Percentiles rank a stretch among this genome's conserved stretches.
Conservation (phyloP, 2,888 invertebrate species). For the Calephelis perditalis region DNA sequence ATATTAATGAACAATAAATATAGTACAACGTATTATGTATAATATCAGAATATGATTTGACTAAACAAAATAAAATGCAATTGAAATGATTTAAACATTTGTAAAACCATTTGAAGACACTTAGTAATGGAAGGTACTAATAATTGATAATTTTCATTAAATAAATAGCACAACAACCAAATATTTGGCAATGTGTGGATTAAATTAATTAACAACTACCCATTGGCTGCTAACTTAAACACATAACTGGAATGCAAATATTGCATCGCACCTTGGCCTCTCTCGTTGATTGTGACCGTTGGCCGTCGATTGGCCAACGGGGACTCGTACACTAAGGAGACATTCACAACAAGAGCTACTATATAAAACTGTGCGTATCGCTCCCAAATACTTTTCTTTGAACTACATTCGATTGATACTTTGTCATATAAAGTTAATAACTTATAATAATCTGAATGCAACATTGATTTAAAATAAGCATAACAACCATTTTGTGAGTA, state of each 20-base stretch:
- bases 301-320: slow-evolving; percentile 34
- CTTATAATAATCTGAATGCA: slow-evolving; percentile 74
- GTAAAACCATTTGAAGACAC: slow-evolving; percentile 70
- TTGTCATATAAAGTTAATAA: slow-evolving; percentile 58
- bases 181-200: slow-evolving; percentile 74
- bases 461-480: slow-evolving; percentile 66
- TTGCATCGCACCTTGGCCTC: slow-evolving; percentile 73
- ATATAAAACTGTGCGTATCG: slow-evolving; percentile 68
- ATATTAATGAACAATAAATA: slow-evolving; percentile 70
- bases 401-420: slow-evolving; percentile 71
- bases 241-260: slow-evolving; percentile 77
- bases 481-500: slow-evolving; percentile 71
- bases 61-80: slow-evolving; percentile 77
- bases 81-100: slow-evolving; percentile 72
- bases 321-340: slow-evolving; percentile 45
- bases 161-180: slow-evolving; percentile 77
- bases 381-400: slow-evolving; percentile 64
- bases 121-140: slow-evolving; percentile 71
- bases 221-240: slow-evolving; percentile 68
- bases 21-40: slow-evolving; percentile 66
- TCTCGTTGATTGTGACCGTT: slow-evolving; percentile 16
- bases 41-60: slow-evolving; percentile 75
- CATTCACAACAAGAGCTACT: slow-evolving; percentile 57
- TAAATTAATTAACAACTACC: slow-evolving; percentile 69
- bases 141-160: slow-evolving; percentile 54